phyloP scores from a whole-genome alignment of 92 coral and sea anemone species.

The Epizoanthus rinbou region DNA sequence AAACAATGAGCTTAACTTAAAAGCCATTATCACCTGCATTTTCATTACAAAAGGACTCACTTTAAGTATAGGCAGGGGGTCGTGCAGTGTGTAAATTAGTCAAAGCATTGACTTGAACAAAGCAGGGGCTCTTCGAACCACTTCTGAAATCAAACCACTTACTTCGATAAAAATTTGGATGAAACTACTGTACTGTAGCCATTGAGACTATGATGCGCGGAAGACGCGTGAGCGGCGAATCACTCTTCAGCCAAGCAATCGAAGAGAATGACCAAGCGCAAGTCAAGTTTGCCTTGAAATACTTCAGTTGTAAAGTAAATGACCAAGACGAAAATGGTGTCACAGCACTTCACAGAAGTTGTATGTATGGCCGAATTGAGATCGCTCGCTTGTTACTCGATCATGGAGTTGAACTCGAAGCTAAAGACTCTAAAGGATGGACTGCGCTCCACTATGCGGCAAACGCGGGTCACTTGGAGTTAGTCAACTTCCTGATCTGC shows the following conservation, averaged over 20 bases:
- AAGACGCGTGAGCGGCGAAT: conserved; percentile 45
- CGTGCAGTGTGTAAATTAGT: conserved; percentile 8
- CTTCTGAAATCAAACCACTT: conserved; percentile 9
- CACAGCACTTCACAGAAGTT: conserved; percentile 82
- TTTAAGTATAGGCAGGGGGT: conserved; percentile 34
- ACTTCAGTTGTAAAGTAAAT: conserved; percentile 63
- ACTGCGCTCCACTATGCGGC: conserved; percentile 86
- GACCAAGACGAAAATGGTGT: conserved; percentile 82
- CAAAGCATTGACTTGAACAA: background rate
- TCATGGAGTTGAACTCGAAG: conserved; percentile 79
- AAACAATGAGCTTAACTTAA: conserved; percentile 45
- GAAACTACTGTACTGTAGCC: background rate
- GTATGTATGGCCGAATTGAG: conserved; percentile 77
- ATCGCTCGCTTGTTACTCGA: conserved; percentile 72
- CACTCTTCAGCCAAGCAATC: conserved; percentile 72
- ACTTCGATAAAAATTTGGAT: background rate
- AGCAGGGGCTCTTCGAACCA: background rate
- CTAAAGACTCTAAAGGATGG: conserved; percentile 82
- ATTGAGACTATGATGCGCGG: conserved; percentile 34
- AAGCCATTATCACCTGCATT: conserved; percentile 40
- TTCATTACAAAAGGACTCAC: conserved; percentile 48
- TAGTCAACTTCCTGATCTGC: conserved; percentile 63
- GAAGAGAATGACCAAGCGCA: conserved; percentile 82
- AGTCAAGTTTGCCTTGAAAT: conserved; percentile 71
- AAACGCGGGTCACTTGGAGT: conserved; percentile 68